Evolutionary conservation across 1,140 invertebrate species (phyloP).

Genomic region (Leptopilina clavipes): DNA sequence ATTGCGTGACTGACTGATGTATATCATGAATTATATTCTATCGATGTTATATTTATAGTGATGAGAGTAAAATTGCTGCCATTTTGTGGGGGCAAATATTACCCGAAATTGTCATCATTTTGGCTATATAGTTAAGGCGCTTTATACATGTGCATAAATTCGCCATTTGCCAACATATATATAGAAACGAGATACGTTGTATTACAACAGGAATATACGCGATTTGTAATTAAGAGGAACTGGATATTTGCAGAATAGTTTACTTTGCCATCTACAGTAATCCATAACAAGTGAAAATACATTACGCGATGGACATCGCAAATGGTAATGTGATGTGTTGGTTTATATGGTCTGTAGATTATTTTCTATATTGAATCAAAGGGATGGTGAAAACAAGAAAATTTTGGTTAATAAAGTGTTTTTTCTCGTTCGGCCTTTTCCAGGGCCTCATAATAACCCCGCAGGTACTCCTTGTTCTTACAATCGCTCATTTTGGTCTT

Average conservation of each 20-base stretch:
- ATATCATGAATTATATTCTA: neutral
- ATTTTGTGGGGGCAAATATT: neutral
- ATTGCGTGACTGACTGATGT: neutral
- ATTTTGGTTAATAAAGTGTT: no score
- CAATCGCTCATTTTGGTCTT: no score
- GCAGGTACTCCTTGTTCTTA: no score
- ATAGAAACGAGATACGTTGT: neutral
- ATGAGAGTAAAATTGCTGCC: neutral
- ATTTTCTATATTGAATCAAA: no score
- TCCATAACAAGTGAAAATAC: neutral
- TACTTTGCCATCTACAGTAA: conserved; percentile 9
- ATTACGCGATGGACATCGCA: no score
- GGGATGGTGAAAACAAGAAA: no score
- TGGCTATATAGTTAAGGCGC: neutral
- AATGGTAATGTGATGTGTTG: no score
- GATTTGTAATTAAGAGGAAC: conserved; percentile 13
- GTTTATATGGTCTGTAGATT: no score
- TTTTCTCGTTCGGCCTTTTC: no score
- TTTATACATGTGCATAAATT: conserved; percentile 22
- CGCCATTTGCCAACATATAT: neutral
- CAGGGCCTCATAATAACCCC: no score
- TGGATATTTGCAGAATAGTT: conserved; percentile 15
- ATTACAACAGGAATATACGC: neutral
- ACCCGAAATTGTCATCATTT: conserved; percentile 17
- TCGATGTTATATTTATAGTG: conserved; percentile 14